These are phyloP conservation scores for Falco rusticolus DNA, from an alignment of 2,797 vertebrate species.

Conservation along the genomic window DNA sequence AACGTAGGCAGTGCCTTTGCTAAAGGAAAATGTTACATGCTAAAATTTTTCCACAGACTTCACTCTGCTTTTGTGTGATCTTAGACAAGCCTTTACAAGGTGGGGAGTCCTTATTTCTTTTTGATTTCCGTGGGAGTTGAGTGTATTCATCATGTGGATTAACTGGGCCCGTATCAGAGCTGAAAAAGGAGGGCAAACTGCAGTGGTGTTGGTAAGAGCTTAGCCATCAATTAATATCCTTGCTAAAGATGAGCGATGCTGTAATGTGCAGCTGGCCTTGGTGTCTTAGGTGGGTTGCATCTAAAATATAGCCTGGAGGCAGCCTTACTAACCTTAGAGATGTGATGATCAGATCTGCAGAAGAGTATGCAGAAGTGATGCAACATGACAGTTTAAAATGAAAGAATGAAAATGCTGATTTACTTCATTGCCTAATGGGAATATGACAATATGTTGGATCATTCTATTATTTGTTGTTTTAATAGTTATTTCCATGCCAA, in stretches of 20 bases:
- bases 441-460: background rate
- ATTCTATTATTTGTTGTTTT: background rate
- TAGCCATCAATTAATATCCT: background rate
- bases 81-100: background rate
- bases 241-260: background rate
- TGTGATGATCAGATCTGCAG: background rate
- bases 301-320: slow-evolving; percentile 33
- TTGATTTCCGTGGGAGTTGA: background rate
- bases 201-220: background rate
- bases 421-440: background rate
- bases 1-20: background rate
- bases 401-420: background rate
- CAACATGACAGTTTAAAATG: background rate
- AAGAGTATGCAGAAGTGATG: background rate
- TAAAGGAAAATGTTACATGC: background rate
- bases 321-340: slow-evolving; percentile 23
- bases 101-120: background rate
- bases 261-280: background rate
- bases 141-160: background rate
- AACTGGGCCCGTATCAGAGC: background rate
- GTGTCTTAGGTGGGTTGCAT: slow-evolving; percentile 33
- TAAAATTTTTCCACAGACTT: background rate
- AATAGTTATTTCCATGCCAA: background rate
- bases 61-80: background rate
- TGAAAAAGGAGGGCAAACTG: background rate